phyloP scores from a whole-genome alignment of 2,113 vertebrate genomes.

The Myiagra hebetior region DNA sequence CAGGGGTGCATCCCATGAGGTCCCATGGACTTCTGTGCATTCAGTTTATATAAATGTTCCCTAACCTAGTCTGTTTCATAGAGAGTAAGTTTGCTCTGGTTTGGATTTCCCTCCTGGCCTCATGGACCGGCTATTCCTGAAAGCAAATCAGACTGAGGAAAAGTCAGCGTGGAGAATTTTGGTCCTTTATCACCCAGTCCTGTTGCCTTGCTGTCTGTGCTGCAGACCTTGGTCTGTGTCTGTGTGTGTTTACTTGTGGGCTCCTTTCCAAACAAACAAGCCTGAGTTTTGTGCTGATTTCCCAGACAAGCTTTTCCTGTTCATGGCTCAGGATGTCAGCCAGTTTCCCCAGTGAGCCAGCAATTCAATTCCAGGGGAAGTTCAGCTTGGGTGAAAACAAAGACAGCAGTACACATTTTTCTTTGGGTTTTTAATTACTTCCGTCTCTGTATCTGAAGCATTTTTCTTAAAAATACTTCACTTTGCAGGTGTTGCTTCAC shows the following conservation, averaged over 20 bases:
- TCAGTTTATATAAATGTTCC: not conserved
- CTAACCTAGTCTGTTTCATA: not conserved
- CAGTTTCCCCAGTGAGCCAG: constrained; percentile 32
- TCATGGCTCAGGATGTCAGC: constrained; percentile 33
- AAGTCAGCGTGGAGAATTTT: not conserved
- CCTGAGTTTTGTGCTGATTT: constrained; percentile 1
- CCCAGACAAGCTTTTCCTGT: constrained; percentile 63
- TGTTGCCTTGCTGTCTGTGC: not conserved
- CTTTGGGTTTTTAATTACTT: constrained; percentile 48
- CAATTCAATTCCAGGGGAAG: constrained; percentile 55
- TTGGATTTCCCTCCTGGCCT: not conserved
- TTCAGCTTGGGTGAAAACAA: constrained; percentile 67
- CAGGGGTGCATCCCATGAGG: not conserved
- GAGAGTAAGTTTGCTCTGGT: not conserved
- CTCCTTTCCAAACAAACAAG: constrained; percentile 40
- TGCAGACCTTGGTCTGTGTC: not conserved
- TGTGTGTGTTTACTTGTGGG: not conserved
- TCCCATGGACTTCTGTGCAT: not conserved
- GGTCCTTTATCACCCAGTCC: not conserved
- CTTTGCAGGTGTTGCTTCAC: constrained; percentile 32
- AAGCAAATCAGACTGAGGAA: not conserved
- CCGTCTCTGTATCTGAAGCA: not conserved
- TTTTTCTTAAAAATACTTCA: constrained; percentile 29
- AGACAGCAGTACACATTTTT: not conserved
- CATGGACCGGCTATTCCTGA: not conserved